Percentiles rank a stretch among this genome's conserved stretches.
phyloP scores from a whole-genome alignment of 2,797 vertebrate species.

The Taenioides sp. region DNA sequence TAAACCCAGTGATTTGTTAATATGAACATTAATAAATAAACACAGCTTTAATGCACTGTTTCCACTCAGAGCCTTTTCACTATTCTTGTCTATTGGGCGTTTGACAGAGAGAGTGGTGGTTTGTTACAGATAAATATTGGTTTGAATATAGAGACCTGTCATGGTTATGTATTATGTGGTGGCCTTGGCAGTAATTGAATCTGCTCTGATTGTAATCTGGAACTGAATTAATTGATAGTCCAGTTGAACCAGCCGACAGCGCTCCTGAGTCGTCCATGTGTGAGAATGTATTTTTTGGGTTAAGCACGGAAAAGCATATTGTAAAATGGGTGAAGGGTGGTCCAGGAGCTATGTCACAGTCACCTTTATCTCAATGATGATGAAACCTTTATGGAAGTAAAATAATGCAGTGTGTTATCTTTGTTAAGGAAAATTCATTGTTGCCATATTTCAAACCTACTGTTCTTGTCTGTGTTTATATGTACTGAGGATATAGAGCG shows the following conservation, averaged over 20 bases:
- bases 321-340: slow-evolving; percentile 64
- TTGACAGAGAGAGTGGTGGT: slow-evolving; percentile 59
- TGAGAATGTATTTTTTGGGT: slow-evolving; percentile 53
- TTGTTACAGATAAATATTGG: slow-evolving; percentile 79
- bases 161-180: slow-evolving; percentile 65
- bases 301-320: slow-evolving; percentile 56
- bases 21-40: slow-evolving; percentile 73
- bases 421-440: slow-evolving; percentile 66
- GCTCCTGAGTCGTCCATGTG: slow-evolving; percentile 28
- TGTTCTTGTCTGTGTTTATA: slow-evolving; percentile 52
- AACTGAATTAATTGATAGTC: slow-evolving; percentile 67
- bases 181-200: slow-evolving; percentile 76
- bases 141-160: slow-evolving; percentile 75
- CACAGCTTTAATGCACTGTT: slow-evolving; percentile 49
- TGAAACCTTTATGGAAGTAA: slow-evolving; percentile 58
- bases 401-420: slow-evolving; percentile 62
- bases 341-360: slow-evolving; percentile 65
- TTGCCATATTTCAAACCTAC: slow-evolving; percentile 67
- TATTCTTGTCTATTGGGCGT: slow-evolving; percentile 49
- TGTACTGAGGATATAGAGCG: slow-evolving; percentile 45
- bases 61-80: slow-evolving; percentile 36
- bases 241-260: slow-evolving; percentile 26
- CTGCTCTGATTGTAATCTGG: slow-evolving; percentile 72
- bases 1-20: slow-evolving; percentile 66
- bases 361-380: slow-evolving; percentile 63